These are phyloP conservation scores for Ylistrum balloti DNA, from an alignment of 1,140 invertebrate species.

Conservation along the genomic window DNA sequence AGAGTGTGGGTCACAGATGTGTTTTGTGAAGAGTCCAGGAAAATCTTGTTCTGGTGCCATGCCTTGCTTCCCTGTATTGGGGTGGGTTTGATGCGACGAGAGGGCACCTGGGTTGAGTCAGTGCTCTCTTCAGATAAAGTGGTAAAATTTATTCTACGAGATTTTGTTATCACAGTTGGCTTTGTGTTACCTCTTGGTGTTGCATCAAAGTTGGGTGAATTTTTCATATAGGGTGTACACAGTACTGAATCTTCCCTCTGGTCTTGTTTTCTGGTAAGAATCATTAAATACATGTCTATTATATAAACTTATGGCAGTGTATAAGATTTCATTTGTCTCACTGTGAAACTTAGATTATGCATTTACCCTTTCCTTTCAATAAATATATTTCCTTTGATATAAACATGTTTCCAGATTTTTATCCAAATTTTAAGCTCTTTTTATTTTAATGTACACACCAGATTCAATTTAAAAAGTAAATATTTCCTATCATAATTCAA, in stretches of 20 bases:
- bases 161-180: conserved; percentile 54
- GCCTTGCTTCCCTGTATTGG: conserved; percentile 51
- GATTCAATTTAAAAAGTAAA: no score
- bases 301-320: no score
- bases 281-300: no score
- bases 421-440: no score
- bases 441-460: no score
- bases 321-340: no score
- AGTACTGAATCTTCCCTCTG: neutral
- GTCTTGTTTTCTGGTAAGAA: conserved; percentile 24
- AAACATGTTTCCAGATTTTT: no score
- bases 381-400: no score
- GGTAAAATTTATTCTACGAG: conserved; percentile 57
- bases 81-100: conserved; percentile 66
- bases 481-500: no score
- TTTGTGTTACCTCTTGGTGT: conserved; percentile 49
- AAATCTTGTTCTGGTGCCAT: conserved; percentile 46
- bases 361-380: no score
- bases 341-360: no score
- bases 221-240: conserved; percentile 35
- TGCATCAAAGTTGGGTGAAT: conserved; percentile 63
- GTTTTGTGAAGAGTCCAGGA: conserved; percentile 47
- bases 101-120: conserved; percentile 47
- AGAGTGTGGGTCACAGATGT: neutral
- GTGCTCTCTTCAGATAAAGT: conserved; percentile 41